Conservation (phyloP, 2,113 vertebrate species). For the Morphnarchus princeps region DNA sequence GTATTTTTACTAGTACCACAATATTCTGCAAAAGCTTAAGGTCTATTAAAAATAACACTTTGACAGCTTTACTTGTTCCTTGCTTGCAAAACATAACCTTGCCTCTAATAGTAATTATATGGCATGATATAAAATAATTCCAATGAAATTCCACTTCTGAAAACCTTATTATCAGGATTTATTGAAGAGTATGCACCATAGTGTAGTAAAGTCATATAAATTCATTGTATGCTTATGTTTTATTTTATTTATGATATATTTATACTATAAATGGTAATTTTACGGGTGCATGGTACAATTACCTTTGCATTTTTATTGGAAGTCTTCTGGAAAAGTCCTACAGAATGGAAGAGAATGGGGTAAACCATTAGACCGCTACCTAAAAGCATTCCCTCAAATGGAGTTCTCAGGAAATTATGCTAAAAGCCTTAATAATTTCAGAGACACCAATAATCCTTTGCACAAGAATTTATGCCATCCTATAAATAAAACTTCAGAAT, state of each 20-base stretch:
- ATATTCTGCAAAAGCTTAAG: not conserved
- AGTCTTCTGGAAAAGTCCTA: not conserved
- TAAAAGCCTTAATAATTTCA: not conserved
- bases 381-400: not conserved
- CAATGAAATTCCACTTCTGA: conserved; percentile 39
- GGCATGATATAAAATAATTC: conserved; percentile 29
- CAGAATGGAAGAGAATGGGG: not conserved
- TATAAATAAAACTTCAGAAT: not conserved
- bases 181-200: not conserved
- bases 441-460: not conserved
- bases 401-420: not conserved
- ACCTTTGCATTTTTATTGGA: not conserved
- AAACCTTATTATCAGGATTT: conserved; percentile 54
- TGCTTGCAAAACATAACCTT: conserved; percentile 19
- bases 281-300: not conserved
- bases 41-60: conserved; percentile 26
- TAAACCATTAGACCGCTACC: not conserved
- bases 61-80: conserved; percentile 48
- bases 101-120: conserved; percentile 23
- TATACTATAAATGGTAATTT: conserved; percentile 1
- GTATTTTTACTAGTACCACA: not conserved
- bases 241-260: conserved; percentile 6
- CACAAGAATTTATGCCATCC: not conserved
- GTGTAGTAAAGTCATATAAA: conserved; percentile 7
- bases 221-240: not conserved